Base-by-base conservation (phyloP, 1,140 invertebrate genomes). In the Homarus americanus region DNA sequence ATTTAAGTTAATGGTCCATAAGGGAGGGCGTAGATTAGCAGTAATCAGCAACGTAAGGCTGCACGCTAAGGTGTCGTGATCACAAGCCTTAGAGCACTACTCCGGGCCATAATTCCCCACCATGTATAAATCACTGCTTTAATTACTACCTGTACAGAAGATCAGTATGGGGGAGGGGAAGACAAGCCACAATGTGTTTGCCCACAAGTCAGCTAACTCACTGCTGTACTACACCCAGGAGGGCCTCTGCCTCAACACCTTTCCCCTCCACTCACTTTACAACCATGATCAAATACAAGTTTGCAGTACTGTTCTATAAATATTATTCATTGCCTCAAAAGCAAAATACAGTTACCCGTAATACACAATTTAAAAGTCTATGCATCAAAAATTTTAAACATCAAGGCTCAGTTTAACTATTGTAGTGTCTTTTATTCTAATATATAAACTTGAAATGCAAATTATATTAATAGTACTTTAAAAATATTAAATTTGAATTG, bases 61-160 rank as follows among this genome's bases (percentile, higher is more conserved):
- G 75, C 75, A 40, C 36, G 75, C 36, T 76, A 76, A 76, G 75
- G 75, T 75, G 72, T 75, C 17, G 24, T 75, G 41, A 76, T 76
- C 34, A 76, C 75, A n/a, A 40, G 73, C 36, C 40, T 41, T 17
- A 34, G 34, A 24, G 7, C 75, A 28, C 75, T n/a, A 76, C 36
- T 41, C 36, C 75, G 28, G 17, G 40, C 75, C 72, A 38, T 75
- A 75, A 75, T 32, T 75, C 72, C 72, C 72, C 20, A 41, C 75
- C 12, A 40, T 38, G 34, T 40, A 41, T 76, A 76, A 76, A 38
- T 76, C 75, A 76, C 36, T n/a, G 34, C 17, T 41, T 40, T 76
- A 76, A 76, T 76, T 76, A 40, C 41, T 28, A 41, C 41, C 36
- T 76, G 41, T 41, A 41, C 36, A 20, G 36, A 40, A 40, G 75